These are phyloP conservation scores for Hipparchia sbordonii DNA, from an alignment of 2,888 invertebrate species.

Conservation along the genomic window DNA sequence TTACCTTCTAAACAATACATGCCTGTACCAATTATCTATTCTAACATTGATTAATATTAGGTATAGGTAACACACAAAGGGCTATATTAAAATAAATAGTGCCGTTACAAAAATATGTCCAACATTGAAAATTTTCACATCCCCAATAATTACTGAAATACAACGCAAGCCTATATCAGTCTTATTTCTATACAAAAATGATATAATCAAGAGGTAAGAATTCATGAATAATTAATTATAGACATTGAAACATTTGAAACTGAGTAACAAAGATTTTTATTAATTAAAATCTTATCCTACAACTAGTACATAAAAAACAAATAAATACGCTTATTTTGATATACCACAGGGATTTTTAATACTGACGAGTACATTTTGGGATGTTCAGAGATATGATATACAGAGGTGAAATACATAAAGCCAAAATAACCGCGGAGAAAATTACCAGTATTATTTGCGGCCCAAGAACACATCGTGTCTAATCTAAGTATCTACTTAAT, in stretches of 20 bases:
- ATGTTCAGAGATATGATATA: slow-evolving; percentile 76
- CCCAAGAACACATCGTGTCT: no score
- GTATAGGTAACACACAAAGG: slow-evolving; percentile 51
- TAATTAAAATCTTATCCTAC: slow-evolving; percentile 61
- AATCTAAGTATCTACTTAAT: no score
- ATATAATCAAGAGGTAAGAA: slow-evolving; percentile 40
- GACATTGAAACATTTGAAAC: slow-evolving; percentile 55
- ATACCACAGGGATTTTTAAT: slow-evolving; percentile 76
- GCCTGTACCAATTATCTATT: slow-evolving; percentile 27
- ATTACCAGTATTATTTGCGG: no score
- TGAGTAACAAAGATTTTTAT: slow-evolving; percentile 55
- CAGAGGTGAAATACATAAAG: slow-evolving; percentile 24
- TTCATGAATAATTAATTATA: slow-evolving; percentile 32
- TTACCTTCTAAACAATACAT: slow-evolving; percentile 17
- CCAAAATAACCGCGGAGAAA: no score
- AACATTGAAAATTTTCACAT: slow-evolving; percentile 30
- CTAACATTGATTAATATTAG: slow-evolving; percentile 42
- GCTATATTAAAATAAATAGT: slow-evolving; percentile 58
- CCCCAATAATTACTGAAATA: slow-evolving; percentile 26
- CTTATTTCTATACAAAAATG: slow-evolving; percentile 74
- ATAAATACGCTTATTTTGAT: slow-evolving; percentile 62
- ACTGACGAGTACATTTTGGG: slow-evolving; percentile 70
- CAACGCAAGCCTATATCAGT: slow-evolving; percentile 73
- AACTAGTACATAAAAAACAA: slow-evolving; percentile 57
- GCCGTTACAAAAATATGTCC: slow-evolving; percentile 58